Base-by-base conservation (phyloP, 2,888 invertebrate species). In the Agrotis clavis region DNA sequence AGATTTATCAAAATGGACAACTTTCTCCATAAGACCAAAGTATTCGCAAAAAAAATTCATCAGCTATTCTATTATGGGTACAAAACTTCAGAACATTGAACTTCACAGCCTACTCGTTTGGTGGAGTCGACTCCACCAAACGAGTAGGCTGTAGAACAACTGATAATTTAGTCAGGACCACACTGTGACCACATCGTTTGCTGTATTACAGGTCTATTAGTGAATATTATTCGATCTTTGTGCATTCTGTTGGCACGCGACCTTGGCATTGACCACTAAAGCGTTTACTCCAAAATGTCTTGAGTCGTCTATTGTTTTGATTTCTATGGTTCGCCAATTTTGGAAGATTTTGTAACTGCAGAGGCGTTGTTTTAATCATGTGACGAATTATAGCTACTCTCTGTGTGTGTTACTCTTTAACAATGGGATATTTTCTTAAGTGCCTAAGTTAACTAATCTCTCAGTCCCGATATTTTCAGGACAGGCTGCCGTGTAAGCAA, bases 191-290 rank as follows among this genome's bases (percentile, higher is more conserved):
- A 48, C 16, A 47, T 47, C 1, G 18, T 47, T 47, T 18, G 47
- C 47, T 16, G 47, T 16, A 16, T 47, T 16, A 47, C 47, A 0
- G 16, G 16, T 47, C 4, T 47, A 47, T 47, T 18, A 18, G 16
- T 35, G 35, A 35, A 4, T 35, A 35, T 4, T 35, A 0, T 35
- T 5, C 35, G 35, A 35, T 35, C 35, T 35, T 35, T 35, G 35
- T 35, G 35, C 35, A 51, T 13, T 16, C 19, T 71, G 64, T 57
- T 59, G 48, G 54, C 67, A 71, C 45, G 62, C 56, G 74, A 76
- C 83, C 83, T 83, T 85, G 83, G 76, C 83, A 85, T 48, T 82
- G 80, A 53, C 71, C 70, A 68, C 35, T 65, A 51, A 76, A 73
- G 41, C 69, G 68, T 76, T 80, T 57, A 72, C 59, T 67, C 64